A percentile compares a stretch with the other conserved stretches of the same genome.
These are phyloP conservation scores for Morbakka virulenta DNA, from an alignment of 30 jellyfish, hydroid and myxozoan genomes.

Conservation along the genomic window DNA sequence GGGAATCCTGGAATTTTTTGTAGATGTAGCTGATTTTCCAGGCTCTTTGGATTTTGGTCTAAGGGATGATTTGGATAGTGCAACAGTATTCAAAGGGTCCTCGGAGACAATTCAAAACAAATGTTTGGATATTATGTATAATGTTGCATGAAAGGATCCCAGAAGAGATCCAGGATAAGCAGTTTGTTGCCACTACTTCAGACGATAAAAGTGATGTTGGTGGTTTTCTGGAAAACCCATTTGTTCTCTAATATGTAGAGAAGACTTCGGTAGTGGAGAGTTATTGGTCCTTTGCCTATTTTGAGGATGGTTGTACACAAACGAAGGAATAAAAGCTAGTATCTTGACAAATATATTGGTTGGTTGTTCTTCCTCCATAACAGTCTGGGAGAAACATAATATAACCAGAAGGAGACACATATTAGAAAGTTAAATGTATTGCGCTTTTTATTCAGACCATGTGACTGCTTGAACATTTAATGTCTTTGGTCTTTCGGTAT, in stretches of 20 bases:
- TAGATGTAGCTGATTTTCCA: constrained; percentile 12
- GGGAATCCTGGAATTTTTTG: no score
- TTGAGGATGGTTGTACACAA: no score
- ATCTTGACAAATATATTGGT: neutral
- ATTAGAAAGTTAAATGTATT: constrained; percentile 4
- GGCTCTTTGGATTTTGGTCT: constrained; percentile 12
- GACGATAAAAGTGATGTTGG: no score
- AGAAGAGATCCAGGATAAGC: no score
- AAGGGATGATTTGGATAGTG: constrained; percentile 21
- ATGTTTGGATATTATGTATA: constrained; percentile 33
- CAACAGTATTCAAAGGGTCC: constrained; percentile 26
- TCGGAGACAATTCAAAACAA: constrained; percentile 46
- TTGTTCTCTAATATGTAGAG: no score
- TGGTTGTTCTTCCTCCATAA: constrained; percentile 3
- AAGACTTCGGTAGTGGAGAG: no score
- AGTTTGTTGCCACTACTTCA: no score
- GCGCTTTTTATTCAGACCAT: neutral
- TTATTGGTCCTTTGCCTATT: no score
- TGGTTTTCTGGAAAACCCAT: no score
- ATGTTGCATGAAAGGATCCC: no score
- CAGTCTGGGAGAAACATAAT: no score
- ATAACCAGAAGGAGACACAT: constrained; percentile 3
- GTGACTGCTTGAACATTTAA: no score
- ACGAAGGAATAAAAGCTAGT: neutral
- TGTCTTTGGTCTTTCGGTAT: constrained; percentile 11